Evolutionary conservation across 1,140 invertebrate genomes (phyloP), one percentile per base, ranked within the genome.

Genomic region (Macrosteles quadrilineatus): DNA sequence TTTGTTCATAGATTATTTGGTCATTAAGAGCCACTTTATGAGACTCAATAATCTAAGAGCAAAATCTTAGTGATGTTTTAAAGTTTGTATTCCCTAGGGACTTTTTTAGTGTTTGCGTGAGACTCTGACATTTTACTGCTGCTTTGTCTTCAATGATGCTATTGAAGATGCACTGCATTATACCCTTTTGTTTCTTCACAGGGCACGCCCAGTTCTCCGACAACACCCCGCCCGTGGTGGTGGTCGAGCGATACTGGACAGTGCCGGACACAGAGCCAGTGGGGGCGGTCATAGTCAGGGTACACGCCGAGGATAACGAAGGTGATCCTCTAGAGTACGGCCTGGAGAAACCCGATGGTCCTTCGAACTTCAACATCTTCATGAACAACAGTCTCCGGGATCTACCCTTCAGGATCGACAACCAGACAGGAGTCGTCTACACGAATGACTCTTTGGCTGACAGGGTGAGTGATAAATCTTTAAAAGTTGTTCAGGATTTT

Each of bases 371-470:
- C 70, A 73, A 77, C n/a, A 74, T 76, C 30, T 73, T 79, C 68
- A 47, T 36, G 31, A 72, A 76, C 27, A 77, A 75, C 23, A 43
- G 74, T 21, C 43, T 76, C 62, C 65, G 77, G 14, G 78, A 82
- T 14, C 80, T 87, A 36, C 89, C 87, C 14, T 93, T 93, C 74
- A 80, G 79, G 11, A 91, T 93, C 62, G 85, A 93, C 77, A 84
- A 85, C 36, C 79, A 82, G 2, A 90, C 86, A 11, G 91, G 91
- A 14, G 85, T 85, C 3, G 86, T 93, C 45, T 87, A 84, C 74
- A 80, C 91, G 11, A 90, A 91, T 67, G 86, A 91, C 65, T 86
- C 88, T 1, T 79, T 93, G 1, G 80, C 82, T 74, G 88, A 85
- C 68, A 83, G 84, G 77, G 90, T 91, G 81, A 29, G 32, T 36